phyloP scores from a whole-genome alignment of 2,888 invertebrate genomes.

The Cylloceria caligata region DNA sequence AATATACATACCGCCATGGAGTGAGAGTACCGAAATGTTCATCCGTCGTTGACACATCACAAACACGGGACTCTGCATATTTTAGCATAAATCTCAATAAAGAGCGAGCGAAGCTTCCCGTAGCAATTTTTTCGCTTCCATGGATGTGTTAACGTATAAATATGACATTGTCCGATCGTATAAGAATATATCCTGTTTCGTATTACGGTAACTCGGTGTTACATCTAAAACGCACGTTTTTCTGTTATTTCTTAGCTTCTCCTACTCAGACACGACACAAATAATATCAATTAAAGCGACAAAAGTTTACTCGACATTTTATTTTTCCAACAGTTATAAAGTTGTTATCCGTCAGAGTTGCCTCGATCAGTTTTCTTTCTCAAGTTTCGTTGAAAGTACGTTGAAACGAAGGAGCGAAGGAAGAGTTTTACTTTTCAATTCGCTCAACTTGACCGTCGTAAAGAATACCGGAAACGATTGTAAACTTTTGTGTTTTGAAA shows the following conservation, averaged over 20 bases:
- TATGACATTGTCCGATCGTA: slow-evolving; percentile 36
- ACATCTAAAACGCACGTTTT: not conserved
- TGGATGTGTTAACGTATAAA: slow-evolving; percentile 42
- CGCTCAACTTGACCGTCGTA: not conserved
- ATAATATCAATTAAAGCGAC: slow-evolving; percentile 41
- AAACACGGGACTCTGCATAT: slow-evolving; percentile 42
- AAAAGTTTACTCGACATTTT: slow-evolving; percentile 31
- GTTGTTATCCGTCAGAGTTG: slow-evolving; percentile 38
- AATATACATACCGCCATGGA: slow-evolving; percentile 43
- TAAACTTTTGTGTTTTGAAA: not conserved
- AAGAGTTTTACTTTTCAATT: slow-evolving; percentile 4
- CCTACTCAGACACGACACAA: not conserved
- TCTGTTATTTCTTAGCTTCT: not conserved
- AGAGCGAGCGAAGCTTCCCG: slow-evolving; percentile 16
- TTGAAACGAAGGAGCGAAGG: not conserved
- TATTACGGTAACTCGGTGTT: not conserved
- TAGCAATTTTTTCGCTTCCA: slow-evolving; percentile 21
- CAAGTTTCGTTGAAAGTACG: not conserved
- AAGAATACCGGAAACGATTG: not conserved
- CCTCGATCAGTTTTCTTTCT: slow-evolving; percentile 30
- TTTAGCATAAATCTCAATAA: slow-evolving; percentile 54
- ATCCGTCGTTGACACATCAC: slow-evolving; percentile 53
- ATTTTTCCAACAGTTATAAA: not conserved
- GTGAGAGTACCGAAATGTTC: slow-evolving; percentile 36
- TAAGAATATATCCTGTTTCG: not conserved